Percentiles rank a stretch among this genome's conserved stretches.
Evolutionary conservation across 2,113 vertebrate genomes (phyloP).

Genomic region (Tyrannus savana): DNA sequence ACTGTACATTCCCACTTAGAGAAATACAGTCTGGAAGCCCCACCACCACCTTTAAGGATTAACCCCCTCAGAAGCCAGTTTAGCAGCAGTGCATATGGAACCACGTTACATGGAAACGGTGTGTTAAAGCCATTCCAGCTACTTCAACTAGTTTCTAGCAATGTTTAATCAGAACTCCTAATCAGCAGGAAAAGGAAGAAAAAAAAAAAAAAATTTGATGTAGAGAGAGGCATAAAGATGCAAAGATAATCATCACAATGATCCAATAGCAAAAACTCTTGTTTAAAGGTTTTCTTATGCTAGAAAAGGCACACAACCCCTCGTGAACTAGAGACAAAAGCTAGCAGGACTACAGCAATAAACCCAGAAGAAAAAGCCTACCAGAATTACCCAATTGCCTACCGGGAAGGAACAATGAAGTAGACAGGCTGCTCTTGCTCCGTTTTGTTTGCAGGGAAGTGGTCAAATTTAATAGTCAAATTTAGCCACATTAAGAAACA

Average conservation of each 20-base stretch:
- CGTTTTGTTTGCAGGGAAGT: constrained; percentile 70
- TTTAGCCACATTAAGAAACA: constrained; percentile 76
- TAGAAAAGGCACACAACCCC: constrained; percentile 75
- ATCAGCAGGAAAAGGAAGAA: not conserved
- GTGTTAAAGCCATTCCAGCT: constrained; percentile 45
- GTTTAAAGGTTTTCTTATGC: constrained; percentile 66
- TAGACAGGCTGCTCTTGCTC: constrained; percentile 67
- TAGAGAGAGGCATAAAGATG: constrained; percentile 54
- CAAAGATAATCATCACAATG: constrained; percentile 58
- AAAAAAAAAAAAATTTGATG: not conserved
- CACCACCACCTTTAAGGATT: not conserved
- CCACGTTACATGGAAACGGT: not conserved
- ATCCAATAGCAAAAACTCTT: constrained; percentile 60
- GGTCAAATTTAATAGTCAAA: constrained; percentile 75
- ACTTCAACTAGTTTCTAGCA: constrained; percentile 27
- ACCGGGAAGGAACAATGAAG: constrained; percentile 70
- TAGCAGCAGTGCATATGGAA: constrained; percentile 3
- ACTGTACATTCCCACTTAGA: constrained; percentile 20
- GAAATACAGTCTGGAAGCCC: constrained; percentile 12
- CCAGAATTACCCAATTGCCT: constrained; percentile 68
- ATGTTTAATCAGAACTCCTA: constrained; percentile 41
- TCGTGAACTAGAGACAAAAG: constrained; percentile 74
- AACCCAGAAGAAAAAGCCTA: constrained; percentile 71
- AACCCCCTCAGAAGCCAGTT: constrained; percentile 6
- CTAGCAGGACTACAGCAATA: constrained; percentile 70